Base-by-base conservation (phyloP, 2,797 vertebrate genomes). In the Chelon auratus region DNA sequence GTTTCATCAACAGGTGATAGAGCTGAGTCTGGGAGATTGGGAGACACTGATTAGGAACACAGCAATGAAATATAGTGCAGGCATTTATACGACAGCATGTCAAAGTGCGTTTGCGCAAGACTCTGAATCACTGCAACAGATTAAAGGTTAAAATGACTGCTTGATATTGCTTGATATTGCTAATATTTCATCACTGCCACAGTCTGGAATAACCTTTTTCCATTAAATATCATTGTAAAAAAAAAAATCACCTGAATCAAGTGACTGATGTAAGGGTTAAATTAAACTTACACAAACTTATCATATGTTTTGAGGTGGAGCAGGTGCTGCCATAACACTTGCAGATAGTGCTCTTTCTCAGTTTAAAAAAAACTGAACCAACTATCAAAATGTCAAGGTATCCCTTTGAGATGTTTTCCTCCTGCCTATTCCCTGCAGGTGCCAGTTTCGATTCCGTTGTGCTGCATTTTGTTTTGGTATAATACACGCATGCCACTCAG, bases 401-500 rank as follows among this genome's bases (percentile, higher is more conserved):
- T 72, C 52, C 65, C 52, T 85, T 40, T 55, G 65, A 65, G 60
- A 78, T 71, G 36, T 59, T 47, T 83, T 71, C 11, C 36, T 56
- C 72, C 26, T 20, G 39, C 58, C 67, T 57, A 56, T 64, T 71
- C 47, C 53, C 61, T 24, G 43, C 50, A 47, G 72, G 62, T 77
- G 61, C 50, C 65, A 60, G 64, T 78, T 83, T 79, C 9, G 7
- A 71, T 72, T 74, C 48, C 62, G 50, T 61, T 76, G 66, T 50
- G 30, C 56, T 62, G 57, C 62, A 69, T 72, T 81, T 81, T 76
- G 65, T 67, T 75, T 69, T 37, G 54, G 47, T 76, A 50, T 71
- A 71, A 80, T 68, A 70, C 80, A 75, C 72, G 54, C 61, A 68
- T 75, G 75, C 59, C 73, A 86, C 63, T 68, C 63, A 73, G 63